A percentile compares a stretch with the other conserved stretches of the same genome.
These are phyloP conservation scores for Sarcophaga bullata DNA, from an alignment of 1,140 invertebrate species.

Conservation along the genomic window DNA sequence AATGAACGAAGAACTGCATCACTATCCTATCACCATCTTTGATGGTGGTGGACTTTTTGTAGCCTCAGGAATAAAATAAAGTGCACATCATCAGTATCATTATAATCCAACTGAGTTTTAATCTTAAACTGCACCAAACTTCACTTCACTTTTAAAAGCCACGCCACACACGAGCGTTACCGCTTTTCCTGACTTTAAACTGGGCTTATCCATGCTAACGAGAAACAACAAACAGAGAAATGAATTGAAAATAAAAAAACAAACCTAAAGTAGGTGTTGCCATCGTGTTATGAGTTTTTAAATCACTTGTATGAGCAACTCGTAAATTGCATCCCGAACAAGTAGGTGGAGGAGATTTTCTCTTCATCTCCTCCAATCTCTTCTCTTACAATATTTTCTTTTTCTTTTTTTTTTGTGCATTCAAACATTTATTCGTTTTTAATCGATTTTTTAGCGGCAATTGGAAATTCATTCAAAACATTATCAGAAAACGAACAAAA, in stretches of 20 bases:
- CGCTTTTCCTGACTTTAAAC: not conserved
- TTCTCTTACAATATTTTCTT: not conserved
- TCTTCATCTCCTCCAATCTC: too few species aligned
- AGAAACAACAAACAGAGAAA: not conserved
- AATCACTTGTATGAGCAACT: slow-evolving; percentile 37
- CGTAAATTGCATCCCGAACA: not conserved
- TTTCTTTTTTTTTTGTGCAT: not conserved
- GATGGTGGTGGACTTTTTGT: not conserved
- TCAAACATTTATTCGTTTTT: slow-evolving; percentile 45
- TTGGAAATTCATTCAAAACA: not conserved
- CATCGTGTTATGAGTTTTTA: slow-evolving; percentile 47
- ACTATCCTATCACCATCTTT: too few species aligned
- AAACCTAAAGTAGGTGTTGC: slow-evolving; percentile 44
- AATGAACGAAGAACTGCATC: too few species aligned
- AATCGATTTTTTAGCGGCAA: slow-evolving; percentile 42
- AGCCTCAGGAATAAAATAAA: not conserved
- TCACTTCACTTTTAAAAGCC: not conserved
- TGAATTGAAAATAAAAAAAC: not conserved
- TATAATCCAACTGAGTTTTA: not conserved
- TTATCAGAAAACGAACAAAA: not conserved
- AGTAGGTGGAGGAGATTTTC: not conserved
- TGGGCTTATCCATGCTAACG: not conserved
- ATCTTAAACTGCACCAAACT: too few species aligned
- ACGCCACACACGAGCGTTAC: slow-evolving; percentile 20
- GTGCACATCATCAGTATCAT: slow-evolving; percentile 1